These are phyloP conservation scores for Gerris lacustris DNA, from an alignment of 2,888 invertebrate species.

Conservation along the genomic window DNA sequence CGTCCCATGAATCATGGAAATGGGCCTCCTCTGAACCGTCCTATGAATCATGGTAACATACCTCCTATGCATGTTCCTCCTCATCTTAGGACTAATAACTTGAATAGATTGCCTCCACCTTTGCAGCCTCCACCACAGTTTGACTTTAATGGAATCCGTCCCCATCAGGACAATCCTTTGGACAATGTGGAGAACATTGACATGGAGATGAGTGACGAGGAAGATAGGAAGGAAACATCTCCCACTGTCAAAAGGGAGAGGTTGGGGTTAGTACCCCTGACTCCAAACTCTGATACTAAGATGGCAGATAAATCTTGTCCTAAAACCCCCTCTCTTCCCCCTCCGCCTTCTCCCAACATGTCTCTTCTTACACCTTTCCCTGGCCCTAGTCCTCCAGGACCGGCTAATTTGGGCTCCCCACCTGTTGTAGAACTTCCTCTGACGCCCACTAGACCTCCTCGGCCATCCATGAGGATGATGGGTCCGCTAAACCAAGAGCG, in stretches of 20 bases:
- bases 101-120: background rate
- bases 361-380: background rate
- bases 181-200: slow-evolving; percentile 71
- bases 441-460: background rate
- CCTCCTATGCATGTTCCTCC: slow-evolving; percentile 8
- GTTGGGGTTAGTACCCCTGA: background rate
- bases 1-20: background rate
- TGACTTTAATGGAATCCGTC: background rate
- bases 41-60: slow-evolving; percentile 13
- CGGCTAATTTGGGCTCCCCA: background rate
- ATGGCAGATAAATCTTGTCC: too few relatives aligned
- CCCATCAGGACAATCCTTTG: slow-evolving; percentile 42
- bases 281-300: background rate
- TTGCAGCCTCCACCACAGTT: background rate
- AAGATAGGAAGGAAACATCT: slow-evolving; percentile 34
- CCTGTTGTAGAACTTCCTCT: background rate
- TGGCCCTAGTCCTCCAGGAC: background rate
- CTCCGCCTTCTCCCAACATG: background rate
- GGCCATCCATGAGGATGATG: background rate
- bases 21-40: background rate
- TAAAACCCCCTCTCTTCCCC: background rate
- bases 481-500: background rate
- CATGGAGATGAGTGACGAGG: slow-evolving; percentile 79
- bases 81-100: background rate
- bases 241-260: background rate